Base-by-base conservation (phyloP, 2,888 invertebrate species). In the Himalopsyche anomala region DNA sequence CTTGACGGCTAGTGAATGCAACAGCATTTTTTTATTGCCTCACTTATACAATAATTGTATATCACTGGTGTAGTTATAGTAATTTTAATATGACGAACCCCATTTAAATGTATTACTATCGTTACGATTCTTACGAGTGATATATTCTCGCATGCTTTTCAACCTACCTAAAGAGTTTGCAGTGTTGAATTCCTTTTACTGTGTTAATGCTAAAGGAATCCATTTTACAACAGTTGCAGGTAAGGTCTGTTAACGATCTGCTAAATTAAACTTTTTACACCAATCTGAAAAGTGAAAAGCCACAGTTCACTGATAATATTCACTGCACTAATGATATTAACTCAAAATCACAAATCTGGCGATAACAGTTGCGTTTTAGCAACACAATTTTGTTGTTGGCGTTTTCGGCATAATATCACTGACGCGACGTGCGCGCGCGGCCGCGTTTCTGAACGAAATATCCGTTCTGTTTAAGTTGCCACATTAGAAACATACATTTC, bases 161-260 rank as follows among this genome's bases (percentile, higher is more conserved):
- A 84, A 84, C 84, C 56, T 84, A 84, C 84, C 84, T 84, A 84
- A 84, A 81, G 12, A 38, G 62, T 84, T 81, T 81, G 81, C 84
- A 38, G 69, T 42, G 84, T 81, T 81, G 81, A 62, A 17, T 69
- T 69, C 69, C 81, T 36, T 15, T 81, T 54, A 84, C 80, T 81
- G 62, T 56, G 62, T n/a, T 36, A 80, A 54, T 84, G 81, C 38
- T 81, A 51, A 42, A 84, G 84, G 84, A 81, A 84, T 84, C 84
- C 84, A 84, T 84, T 84, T 84, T 80, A 45, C 51, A 45, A 80
- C 80, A 74, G 79, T 28, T 54, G 83, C 74, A 74, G 69, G 17
- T 69, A 79, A 51, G 81, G 28, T 6, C 15, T 11, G 74, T 19
- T 62, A 74, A 74, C 74, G 74, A 74, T 74, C 74, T 74, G 11